Evolutionary conservation across 2,113 vertebrate genomes (phyloP).

Genomic region (Macaca mulatta): DNA sequence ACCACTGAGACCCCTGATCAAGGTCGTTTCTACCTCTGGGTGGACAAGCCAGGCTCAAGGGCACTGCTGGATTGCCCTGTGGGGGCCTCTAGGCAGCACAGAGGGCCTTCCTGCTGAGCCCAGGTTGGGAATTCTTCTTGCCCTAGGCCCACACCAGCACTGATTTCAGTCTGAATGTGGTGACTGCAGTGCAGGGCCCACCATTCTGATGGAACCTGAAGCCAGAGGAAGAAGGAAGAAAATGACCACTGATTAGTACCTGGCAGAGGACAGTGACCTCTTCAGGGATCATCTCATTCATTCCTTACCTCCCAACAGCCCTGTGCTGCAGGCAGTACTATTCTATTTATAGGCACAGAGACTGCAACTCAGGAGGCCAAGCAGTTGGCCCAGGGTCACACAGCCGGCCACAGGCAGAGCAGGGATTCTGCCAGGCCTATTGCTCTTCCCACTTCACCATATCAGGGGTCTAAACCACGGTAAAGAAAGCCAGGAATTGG

Average conservation of each 20-base stretch:
- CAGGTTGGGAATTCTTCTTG: background rate
- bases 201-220: accelerated
- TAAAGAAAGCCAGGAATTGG: background rate
- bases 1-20: background rate
- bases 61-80: background rate
- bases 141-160: background rate
- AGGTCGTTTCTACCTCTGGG: background rate
- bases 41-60: background rate
- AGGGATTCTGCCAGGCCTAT: background rate
- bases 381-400: background rate
- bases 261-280: background rate
- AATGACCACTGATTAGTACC: background rate
- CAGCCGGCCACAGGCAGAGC: background rate
- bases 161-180: background rate
- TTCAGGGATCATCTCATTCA: background rate
- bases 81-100: background rate
- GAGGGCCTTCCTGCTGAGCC: background rate
- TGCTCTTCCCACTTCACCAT: background rate
- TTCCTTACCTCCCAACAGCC: background rate
- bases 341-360: background rate
- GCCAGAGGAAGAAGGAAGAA: background rate
- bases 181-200: background rate
- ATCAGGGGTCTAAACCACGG: background rate
- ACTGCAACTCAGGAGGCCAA: background rate
- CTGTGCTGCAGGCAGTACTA: background rate